Evolutionary conservation across 2,797 vertebrate genomes (phyloP).

Genomic region (Sus cebifrons): DNA sequence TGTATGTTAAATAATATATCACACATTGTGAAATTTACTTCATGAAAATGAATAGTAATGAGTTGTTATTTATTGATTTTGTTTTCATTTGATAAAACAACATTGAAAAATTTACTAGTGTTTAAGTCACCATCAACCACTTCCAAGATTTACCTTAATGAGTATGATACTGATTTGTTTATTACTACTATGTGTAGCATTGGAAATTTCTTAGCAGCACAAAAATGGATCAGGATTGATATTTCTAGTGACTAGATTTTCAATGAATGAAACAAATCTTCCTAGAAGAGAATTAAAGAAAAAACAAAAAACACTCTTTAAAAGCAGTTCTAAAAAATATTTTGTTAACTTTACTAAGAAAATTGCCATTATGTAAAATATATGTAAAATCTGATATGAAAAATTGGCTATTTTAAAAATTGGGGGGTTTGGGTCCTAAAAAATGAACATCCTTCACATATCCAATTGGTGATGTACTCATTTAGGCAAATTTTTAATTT

Average conservation of each 20-base stretch:
- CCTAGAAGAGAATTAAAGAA: not conserved
- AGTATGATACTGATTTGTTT: not conserved
- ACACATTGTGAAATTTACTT: not conserved
- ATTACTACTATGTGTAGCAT: not conserved
- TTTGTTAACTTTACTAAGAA: not conserved
- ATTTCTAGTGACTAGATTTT: not conserved
- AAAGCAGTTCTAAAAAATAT: not conserved
- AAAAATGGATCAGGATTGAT: not conserved
- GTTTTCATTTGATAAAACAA: not conserved
- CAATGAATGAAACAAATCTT: not conserved
- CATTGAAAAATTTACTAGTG: not conserved
- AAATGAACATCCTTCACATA: not conserved
- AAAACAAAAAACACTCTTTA: not conserved
- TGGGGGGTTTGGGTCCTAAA: not conserved
- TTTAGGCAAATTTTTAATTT: not conserved
- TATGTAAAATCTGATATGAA: not conserved
- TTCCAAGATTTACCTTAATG: not conserved
- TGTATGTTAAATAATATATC: not conserved
- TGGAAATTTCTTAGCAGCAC: conserved; percentile 8
- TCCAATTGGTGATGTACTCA: not conserved
- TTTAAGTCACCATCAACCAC: not conserved
- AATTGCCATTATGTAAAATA: not conserved
- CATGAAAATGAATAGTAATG: not conserved
- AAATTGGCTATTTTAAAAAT: not conserved
- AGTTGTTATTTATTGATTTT: not conserved